These are phyloP conservation scores for Nymphalis c-album DNA, from an alignment of 2,888 invertebrate genomes.

Conservation along the genomic window DNA sequence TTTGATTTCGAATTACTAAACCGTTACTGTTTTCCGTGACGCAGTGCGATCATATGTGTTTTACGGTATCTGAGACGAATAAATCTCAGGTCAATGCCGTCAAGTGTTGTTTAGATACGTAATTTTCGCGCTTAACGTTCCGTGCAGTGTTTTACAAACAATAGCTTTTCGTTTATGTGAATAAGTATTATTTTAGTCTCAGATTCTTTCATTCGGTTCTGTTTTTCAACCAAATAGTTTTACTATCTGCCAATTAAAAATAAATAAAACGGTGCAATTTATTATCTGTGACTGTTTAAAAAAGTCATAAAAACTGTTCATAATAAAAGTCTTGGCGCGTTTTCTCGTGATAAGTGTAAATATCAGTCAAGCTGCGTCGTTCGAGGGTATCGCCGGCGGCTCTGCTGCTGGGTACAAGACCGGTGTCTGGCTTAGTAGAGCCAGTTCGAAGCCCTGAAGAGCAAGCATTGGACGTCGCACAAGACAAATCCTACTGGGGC, in stretches of 20 bases:
- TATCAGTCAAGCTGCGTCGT: slow-evolving; percentile 70
- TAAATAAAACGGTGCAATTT: neutral
- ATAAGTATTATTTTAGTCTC: slow-evolving; percentile 27
- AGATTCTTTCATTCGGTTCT: slow-evolving; percentile 5
- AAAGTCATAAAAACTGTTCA: neutral
- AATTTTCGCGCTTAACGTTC: slow-evolving; percentile 40
- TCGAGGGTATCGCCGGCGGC: slow-evolving; percentile 78
- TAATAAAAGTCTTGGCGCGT: neutral
- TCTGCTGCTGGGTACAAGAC: slow-evolving; percentile 81
- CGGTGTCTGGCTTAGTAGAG: slow-evolving; percentile 76
- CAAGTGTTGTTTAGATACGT: slow-evolving; percentile 47
- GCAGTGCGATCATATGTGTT: slow-evolving; percentile 61
- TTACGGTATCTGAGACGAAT: slow-evolving; percentile 45
- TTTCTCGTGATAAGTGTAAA: slow-evolving; percentile 21
- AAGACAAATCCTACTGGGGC: slow-evolving; percentile 78
- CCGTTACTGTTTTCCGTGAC: slow-evolving; percentile 47
- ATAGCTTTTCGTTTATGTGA: slow-evolving; percentile 22
- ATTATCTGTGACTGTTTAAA: neutral
- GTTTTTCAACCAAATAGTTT: neutral
- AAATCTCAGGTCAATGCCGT: slow-evolving; percentile 55
- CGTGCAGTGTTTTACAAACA: slow-evolving; percentile 27
- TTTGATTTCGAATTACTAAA: slow-evolving; percentile 27
- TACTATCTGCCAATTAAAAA: neutral
- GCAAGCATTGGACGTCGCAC: slow-evolving; percentile 76
- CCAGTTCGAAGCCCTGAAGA: slow-evolving; percentile 75